Percentiles rank a stretch among this genome's conserved stretches.
Conservation (phyloP, 2,113 vertebrate genomes). For the Speoplatyrhinus poulsoni region DNA sequence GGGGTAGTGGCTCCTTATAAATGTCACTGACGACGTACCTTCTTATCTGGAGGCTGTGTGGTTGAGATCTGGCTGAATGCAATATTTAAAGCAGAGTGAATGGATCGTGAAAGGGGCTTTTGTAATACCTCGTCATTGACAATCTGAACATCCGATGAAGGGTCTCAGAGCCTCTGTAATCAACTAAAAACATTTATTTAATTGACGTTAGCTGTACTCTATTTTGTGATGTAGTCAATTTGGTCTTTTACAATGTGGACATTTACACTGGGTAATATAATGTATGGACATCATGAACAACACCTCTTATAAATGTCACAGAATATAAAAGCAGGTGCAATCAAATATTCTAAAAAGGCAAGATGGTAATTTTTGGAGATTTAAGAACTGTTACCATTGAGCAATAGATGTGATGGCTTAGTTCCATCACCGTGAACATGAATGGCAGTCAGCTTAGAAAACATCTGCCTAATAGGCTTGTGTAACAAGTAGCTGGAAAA, state of each 20-base stretch:
- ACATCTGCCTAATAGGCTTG: slow-evolving; percentile 48
- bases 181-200: slow-evolving; percentile 13
- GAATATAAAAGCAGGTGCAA: too few relatives aligned
- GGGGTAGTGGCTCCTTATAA: slow-evolving; percentile 60
- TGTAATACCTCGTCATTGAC: background rate
- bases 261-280: background rate
- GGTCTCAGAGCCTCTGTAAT: slow-evolving; percentile 2
- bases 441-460: slow-evolving; percentile 23
- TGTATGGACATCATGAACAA: too few relatives aligned
- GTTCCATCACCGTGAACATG: background rate
- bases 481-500: slow-evolving; percentile 58
- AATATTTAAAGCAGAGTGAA: slow-evolving; percentile 46
- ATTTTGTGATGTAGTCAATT: background rate
- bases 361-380: too few relatives aligned
- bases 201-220: slow-evolving; percentile 8
- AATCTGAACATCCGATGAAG: slow-evolving; percentile 25
- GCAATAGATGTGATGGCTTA: background rate
- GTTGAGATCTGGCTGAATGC: slow-evolving; percentile 27
- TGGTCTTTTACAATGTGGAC: background rate
- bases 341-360: too few relatives aligned
- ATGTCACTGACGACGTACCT: slow-evolving; percentile 65
- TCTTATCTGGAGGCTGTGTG: slow-evolving; percentile 42
- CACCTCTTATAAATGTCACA: too few relatives aligned
- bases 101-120: slow-evolving; percentile 8
- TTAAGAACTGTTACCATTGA: too few relatives aligned